These are phyloP conservation scores for Drosophila nr. perissopoda DNA, from an alignment of 2,888 invertebrate species.

Conservation along the genomic window DNA sequence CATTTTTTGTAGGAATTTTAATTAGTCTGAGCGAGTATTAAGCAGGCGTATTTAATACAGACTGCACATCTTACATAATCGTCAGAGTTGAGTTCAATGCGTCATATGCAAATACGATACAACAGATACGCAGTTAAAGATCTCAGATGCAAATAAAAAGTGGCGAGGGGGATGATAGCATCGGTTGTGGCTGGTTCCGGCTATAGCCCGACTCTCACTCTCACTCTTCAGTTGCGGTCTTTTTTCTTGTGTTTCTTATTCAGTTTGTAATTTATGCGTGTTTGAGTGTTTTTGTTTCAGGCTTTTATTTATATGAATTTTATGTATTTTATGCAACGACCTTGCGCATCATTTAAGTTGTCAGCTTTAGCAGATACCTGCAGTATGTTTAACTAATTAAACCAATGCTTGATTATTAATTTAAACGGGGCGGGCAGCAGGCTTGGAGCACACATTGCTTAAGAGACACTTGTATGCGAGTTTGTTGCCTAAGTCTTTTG, in stretches of 20 bases:
- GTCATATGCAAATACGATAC: conserved; percentile 50
- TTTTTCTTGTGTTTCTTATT: conserved; percentile 24
- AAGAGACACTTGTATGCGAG: conserved; percentile 19
- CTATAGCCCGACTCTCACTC: conserved; percentile 53
- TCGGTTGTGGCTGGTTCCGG: conserved; percentile 45
- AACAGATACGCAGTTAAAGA: conserved; percentile 15
- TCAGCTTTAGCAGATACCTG: conserved; percentile 9
- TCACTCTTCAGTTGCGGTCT: conserved; percentile 23
- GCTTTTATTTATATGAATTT: conserved; percentile 71
- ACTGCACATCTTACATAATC: conserved; percentile 44
- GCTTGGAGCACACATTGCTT: not conserved
- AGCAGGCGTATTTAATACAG: conserved; percentile 52
- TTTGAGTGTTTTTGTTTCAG: conserved; percentile 16
- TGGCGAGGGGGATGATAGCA: not conserved
- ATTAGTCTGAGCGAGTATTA: conserved; percentile 49
- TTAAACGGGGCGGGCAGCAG: conserved; percentile 24
- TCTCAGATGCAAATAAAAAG: not conserved
- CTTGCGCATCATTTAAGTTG: conserved; percentile 67
- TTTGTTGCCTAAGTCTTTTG: conserved; percentile 79
- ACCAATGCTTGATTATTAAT: conserved; percentile 26
- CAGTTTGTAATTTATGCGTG: conserved; percentile 62
- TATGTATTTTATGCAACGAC: conserved; percentile 81
- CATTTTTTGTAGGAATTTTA: conserved; percentile 40
- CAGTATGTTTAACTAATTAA: conserved; percentile 62
- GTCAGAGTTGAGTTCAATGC: conserved; percentile 37